phyloP scores from a whole-genome alignment of 2,113 vertebrate species.

The Cynocephalus volans region DNA sequence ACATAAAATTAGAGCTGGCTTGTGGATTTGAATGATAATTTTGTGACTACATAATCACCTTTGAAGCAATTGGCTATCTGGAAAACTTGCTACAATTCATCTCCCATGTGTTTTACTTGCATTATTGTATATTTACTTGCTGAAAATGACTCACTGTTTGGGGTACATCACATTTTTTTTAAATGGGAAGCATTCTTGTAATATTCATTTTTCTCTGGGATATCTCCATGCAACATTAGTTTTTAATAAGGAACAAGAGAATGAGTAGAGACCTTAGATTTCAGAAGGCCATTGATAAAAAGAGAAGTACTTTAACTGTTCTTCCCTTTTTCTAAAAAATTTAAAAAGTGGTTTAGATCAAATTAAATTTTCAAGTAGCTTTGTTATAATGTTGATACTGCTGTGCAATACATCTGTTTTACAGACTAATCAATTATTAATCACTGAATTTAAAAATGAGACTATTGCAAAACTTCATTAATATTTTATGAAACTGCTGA shows the following conservation, averaged over 20 bases:
- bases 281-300: neutral
- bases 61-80: neutral
- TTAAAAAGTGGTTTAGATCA: neutral
- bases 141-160: neutral
- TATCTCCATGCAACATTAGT: neutral
- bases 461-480: constrained; percentile 84
- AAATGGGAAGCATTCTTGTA: neutral
- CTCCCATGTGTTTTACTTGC: neutral
- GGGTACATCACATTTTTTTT: neutral
- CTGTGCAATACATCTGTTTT: constrained; percentile 84
- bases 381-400: constrained; percentile 73
- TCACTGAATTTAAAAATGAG: constrained; percentile 87
- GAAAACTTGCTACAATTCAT: neutral
- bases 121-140: neutral
- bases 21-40: neutral
- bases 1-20: neutral
- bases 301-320: neutral
- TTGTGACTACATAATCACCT: neutral
- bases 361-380: constrained; percentile 66
- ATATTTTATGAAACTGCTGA: constrained; percentile 87
- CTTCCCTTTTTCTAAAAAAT: neutral
- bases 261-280: neutral
- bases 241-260: constrained; percentile 36
- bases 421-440: constrained; percentile 89
- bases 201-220: neutral